These are phyloP conservation scores for Parnassius glacialis DNA, from an alignment of 2,888 invertebrate species.

Conservation along the genomic window DNA sequence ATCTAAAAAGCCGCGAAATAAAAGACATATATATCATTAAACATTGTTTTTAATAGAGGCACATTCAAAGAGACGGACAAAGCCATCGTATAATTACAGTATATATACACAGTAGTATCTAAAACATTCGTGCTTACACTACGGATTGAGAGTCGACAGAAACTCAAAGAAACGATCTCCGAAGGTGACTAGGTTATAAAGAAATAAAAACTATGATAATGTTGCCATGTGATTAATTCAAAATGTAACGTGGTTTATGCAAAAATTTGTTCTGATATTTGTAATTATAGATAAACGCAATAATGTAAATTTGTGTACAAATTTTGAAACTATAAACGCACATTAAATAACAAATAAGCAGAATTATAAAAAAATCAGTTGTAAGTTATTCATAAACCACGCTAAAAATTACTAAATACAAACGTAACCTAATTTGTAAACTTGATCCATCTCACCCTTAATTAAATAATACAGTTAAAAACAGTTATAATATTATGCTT, in stretches of 20 bases:
- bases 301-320: not conserved
- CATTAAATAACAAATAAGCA: not conserved
- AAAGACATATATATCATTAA: conserved; percentile 48
- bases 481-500: conserved; percentile 38
- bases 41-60: conserved; percentile 71
- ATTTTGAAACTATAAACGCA: not conserved
- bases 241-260: not conserved
- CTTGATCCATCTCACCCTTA: conserved; percentile 29
- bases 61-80: conserved; percentile 64
- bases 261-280: conserved; percentile 19
- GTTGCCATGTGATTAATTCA: conserved; percentile 32
- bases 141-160: conserved; percentile 44
- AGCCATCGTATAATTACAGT: conserved; percentile 46
- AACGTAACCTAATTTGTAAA: conserved; percentile 54
- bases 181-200: conserved; percentile 62
- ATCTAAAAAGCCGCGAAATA: conserved; percentile 25
- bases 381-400: conserved; percentile 13
- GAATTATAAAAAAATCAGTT: not conserved
- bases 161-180: conserved; percentile 48
- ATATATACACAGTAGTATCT: conserved; percentile 45
- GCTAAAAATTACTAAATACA: conserved; percentile 17
- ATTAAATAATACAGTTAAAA: conserved; percentile 43
- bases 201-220: conserved; percentile 46
- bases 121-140: conserved; percentile 47
- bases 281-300: not conserved